Evolutionary conservation across 2,888 invertebrate species (phyloP).

Genomic region (Epirrita christyi): DNA sequence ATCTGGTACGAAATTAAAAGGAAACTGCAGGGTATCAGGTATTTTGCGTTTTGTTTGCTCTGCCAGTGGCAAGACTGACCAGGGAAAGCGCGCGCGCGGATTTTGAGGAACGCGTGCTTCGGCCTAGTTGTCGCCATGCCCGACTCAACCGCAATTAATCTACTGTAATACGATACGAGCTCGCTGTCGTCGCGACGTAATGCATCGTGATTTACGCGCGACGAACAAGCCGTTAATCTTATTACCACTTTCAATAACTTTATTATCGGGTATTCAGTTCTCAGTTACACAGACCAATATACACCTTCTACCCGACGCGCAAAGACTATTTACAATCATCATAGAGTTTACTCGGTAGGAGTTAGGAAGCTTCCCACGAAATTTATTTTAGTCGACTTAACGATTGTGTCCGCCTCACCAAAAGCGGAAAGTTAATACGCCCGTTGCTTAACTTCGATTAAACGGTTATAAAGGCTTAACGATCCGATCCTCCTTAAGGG

Average conservation of each 20-base stretch:
- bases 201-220: slow-evolving; percentile 81
- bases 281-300: slow-evolving; percentile 61
- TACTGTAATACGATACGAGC: slow-evolving; percentile 79
- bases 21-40: slow-evolving; percentile 16
- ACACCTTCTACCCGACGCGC: slow-evolving; percentile 59
- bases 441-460: slow-evolving; percentile 65
- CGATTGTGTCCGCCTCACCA: slow-evolving; percentile 70
- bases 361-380: slow-evolving; percentile 74
- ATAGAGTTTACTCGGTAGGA: slow-evolving; percentile 51
- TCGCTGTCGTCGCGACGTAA: slow-evolving; percentile 80
- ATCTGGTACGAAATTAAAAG: slow-evolving; percentile 39
- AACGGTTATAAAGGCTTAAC: slow-evolving; percentile 60
- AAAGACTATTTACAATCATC: slow-evolving; percentile 58
- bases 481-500: slow-evolving; percentile 51
- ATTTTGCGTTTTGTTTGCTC: slow-evolving; percentile 12
- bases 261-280: slow-evolving; percentile 69
- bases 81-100: slow-evolving; percentile 53
- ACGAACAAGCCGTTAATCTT: slow-evolving; percentile 80
- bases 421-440: slow-evolving; percentile 70
- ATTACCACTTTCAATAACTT: slow-evolving; percentile 84
- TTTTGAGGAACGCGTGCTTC: too few species aligned
- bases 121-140: slow-evolving; percentile 66
- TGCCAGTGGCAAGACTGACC: slow-evolving; percentile 29
- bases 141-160: slow-evolving; percentile 76
- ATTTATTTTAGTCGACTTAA: slow-evolving; percentile 78